phyloP scores from a whole-genome alignment of 1,140 invertebrate species.

The Heliconius hermathena region DNA sequence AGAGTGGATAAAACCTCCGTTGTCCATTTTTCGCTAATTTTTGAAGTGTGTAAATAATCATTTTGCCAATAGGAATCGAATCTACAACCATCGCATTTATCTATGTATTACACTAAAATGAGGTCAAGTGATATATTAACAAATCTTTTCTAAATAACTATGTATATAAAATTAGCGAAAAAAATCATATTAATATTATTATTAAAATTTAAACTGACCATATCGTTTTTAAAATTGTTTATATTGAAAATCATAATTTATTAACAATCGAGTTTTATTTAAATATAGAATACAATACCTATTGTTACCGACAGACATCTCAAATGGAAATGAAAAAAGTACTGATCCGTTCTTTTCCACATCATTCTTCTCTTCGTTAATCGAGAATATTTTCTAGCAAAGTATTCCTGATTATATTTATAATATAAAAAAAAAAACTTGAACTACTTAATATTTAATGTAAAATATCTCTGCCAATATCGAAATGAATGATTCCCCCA shows the following conservation, averaged over 20 bases:
- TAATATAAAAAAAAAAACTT: neutral
- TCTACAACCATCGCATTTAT: too few species aligned
- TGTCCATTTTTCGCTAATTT: too few species aligned
- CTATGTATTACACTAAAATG: too few species aligned
- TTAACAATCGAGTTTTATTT: neutral
- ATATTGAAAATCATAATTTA: neutral
- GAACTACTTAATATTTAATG: conserved; percentile 1
- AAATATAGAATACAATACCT: neutral
- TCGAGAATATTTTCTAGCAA: neutral
- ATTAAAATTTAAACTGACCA: too few species aligned
- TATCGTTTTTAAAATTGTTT: too few species aligned
- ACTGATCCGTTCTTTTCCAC: neutral
- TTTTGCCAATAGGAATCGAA: too few species aligned
- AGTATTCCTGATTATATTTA: neutral
- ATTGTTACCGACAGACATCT: neutral
- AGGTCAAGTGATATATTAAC: too few species aligned
- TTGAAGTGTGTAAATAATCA: too few species aligned
- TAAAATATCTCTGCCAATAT: conserved; percentile 17
- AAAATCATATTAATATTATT: too few species aligned
- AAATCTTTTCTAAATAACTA: too few species aligned
- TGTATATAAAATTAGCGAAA: too few species aligned
- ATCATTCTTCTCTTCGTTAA: neutral
- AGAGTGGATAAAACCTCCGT: too few species aligned
- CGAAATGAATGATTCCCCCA: conserved; percentile 25
- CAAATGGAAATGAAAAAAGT: neutral